Evolutionary conservation across 2,888 invertebrate genomes (phyloP).

Genomic region (Anodontia alba): DNA sequence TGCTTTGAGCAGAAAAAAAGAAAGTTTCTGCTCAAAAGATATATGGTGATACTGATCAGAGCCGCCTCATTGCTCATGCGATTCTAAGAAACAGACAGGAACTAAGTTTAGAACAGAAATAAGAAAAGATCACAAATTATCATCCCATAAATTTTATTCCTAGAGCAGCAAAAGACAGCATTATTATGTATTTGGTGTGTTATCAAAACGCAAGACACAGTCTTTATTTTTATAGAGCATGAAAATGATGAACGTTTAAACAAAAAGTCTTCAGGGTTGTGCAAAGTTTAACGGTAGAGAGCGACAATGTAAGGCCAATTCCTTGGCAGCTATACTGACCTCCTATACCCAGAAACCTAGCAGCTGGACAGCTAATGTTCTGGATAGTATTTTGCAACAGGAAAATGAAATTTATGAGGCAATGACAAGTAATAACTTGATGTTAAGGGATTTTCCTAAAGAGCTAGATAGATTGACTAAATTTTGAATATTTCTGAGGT

Average conservation of each 20-base stretch:
- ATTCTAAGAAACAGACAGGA: no score
- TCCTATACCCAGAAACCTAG: background rate
- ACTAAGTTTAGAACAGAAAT: no score
- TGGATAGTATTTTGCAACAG: background rate
- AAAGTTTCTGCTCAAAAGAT: no score
- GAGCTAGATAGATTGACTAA: conserved; percentile 18
- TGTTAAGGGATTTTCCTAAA: conserved; percentile 2
- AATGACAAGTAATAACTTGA: background rate
- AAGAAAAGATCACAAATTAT: no score
- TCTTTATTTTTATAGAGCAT: no score
- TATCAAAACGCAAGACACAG: no score
- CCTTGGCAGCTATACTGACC: conserved; percentile 16
- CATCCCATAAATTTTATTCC: no score
- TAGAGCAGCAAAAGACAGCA: no score
- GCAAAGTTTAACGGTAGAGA: conserved; percentile 6
- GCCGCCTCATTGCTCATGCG: no score
- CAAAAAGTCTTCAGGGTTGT: background rate
- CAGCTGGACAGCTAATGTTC: background rate
- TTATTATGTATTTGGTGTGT: no score
- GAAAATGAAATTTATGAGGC: background rate
- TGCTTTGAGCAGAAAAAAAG: no score
- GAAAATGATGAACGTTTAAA: background rate
- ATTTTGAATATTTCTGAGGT: background rate
- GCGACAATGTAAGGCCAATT: conserved; percentile 25
- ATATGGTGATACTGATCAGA: no score